phyloP scores from a whole-genome alignment of 2,888 invertebrate genomes.

The Leptura quadrifasciata region DNA sequence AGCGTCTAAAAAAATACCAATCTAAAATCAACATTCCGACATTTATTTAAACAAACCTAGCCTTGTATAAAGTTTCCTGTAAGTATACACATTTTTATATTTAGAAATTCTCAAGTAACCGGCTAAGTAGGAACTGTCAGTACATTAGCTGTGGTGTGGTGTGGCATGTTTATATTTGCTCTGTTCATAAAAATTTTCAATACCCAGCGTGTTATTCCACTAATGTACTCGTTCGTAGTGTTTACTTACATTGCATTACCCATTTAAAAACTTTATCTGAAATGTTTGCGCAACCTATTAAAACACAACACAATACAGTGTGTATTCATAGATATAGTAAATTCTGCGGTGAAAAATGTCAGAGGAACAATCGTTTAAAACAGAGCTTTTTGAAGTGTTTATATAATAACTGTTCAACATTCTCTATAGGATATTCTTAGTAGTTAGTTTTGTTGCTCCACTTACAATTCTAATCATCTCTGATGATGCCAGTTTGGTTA shows the following conservation, averaged over 20 bases:
- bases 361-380: no score
- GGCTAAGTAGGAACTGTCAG: background rate
- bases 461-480: no score
- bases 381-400: no score
- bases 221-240: background rate
- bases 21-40: background rate
- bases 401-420: no score
- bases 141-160: background rate
- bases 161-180: slow-evolving; percentile 19
- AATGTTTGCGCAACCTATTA: slow-evolving; percentile 12
- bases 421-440: no score
- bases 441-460: no score
- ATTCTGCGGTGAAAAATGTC: no score
- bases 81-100: slow-evolving; percentile 26
- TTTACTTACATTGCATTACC: background rate
- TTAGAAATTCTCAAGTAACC: slow-evolving; percentile 14
- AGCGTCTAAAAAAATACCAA: background rate
- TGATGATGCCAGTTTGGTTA: no score
- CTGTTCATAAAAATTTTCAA: slow-evolving; percentile 13
- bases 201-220: background rate
- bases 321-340: no score
- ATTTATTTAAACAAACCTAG: background rate
- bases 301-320: background rate
- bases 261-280: slow-evolving; percentile 16
- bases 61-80: background rate